Evolutionary conservation across 2,888 invertebrate species (phyloP).

Genomic region (Zele albiditarsus): DNA sequence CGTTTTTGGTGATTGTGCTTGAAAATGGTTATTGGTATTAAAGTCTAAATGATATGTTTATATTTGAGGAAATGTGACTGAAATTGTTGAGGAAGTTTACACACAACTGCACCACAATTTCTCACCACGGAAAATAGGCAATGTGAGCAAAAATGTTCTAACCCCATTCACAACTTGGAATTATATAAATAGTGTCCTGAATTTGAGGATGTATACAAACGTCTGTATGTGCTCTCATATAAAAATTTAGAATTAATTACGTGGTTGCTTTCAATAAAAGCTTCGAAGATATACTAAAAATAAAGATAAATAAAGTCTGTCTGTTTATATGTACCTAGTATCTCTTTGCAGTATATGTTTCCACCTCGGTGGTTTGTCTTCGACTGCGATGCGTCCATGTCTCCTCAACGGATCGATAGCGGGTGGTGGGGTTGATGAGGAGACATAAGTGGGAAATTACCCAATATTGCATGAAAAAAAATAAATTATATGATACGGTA

Average conservation of each 20-base stretch:
- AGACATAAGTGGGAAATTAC: not conserved
- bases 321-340: not conserved
- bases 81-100: not conserved
- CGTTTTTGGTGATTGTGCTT: conserved; percentile 1
- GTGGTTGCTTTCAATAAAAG: too few relatives aligned
- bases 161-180: not conserved
- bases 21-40: conserved; percentile 7
- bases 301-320: not conserved
- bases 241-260: too few relatives aligned
- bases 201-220: too few relatives aligned
- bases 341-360: not conserved
- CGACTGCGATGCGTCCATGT: not conserved
- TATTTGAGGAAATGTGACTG: not conserved
- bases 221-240: too few relatives aligned
- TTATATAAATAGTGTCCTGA: not conserved
- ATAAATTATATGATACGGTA: not conserved
- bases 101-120: not conserved
- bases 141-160: not conserved
- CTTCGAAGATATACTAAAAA: too few relatives aligned
- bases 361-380: not conserved
- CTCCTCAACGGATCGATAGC: not conserved
- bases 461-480: not conserved
- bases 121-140: not conserved
- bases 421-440: not conserved
- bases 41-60: not conserved